phyloP scores from a whole-genome alignment of 2,113 vertebrate species.

The Oncorhynchus kisutch region DNA sequence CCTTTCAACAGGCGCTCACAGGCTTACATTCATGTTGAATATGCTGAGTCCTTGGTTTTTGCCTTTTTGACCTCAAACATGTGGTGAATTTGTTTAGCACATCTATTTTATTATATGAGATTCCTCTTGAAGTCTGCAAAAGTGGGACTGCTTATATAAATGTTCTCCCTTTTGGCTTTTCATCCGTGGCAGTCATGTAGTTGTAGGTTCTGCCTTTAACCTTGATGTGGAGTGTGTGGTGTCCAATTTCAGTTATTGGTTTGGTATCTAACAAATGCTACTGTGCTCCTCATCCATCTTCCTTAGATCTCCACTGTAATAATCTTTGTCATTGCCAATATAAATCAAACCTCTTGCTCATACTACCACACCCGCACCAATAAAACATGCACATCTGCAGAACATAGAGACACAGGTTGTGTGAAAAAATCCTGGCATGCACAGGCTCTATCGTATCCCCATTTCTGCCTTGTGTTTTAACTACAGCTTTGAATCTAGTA shows the following conservation, averaged over 20 bases:
- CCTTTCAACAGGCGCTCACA: not conserved
- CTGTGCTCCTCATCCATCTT: slow-evolving; percentile 11
- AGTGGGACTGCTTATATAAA: slow-evolving; percentile 3
- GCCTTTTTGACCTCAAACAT: slow-evolving; percentile 27
- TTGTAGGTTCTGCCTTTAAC: not conserved
- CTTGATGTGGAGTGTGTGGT: slow-evolving; percentile 13
- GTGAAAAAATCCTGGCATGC: not conserved
- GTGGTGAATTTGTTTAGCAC: slow-evolving; percentile 11
- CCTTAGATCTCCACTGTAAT: slow-evolving; percentile 1
- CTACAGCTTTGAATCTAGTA: slow-evolving; percentile 21
- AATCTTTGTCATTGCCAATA: too few relatives aligned
- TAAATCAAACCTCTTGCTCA: not conserved
- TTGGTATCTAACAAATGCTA: slow-evolving; percentile 15
- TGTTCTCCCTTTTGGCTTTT: slow-evolving; percentile 10
- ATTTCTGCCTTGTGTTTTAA: slow-evolving; percentile 25
- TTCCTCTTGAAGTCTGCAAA: slow-evolving; percentile 5
- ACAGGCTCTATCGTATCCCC: not conserved
- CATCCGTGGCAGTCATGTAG: not conserved
- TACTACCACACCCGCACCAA: slow-evolving; percentile 1
- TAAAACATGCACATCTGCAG: not conserved
- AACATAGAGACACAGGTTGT: not conserved
- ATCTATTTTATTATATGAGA: slow-evolving; percentile 2
- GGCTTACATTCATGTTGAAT: slow-evolving; percentile 10
- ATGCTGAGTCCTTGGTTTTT: slow-evolving; percentile 27
- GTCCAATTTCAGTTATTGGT: slow-evolving; percentile 5